A percentile compares a stretch with the other conserved stretches of the same genome.
Evolutionary conservation across 2,888 invertebrate species (phyloP).

Genomic region (Philopedon plagiatum): DNA sequence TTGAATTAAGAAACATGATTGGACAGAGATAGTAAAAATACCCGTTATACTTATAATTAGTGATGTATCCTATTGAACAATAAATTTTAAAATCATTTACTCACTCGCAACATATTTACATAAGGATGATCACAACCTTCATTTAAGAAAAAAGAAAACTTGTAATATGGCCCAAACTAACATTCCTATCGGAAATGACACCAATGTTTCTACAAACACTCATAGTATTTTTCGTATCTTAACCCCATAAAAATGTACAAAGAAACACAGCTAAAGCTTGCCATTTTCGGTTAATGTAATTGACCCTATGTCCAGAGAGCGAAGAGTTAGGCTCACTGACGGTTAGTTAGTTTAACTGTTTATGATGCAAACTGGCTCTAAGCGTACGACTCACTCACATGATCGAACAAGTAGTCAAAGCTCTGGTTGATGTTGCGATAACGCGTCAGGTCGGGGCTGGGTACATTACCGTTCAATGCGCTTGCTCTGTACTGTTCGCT

Average conservation of each 20-base stretch:
- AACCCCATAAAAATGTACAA: conserved; percentile 32
- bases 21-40: no score
- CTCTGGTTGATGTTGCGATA: conserved; percentile 68
- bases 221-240: conserved; percentile 22
- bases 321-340: background rate
- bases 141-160: conserved; percentile 5
- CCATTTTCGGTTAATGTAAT: conserved; percentile 52
- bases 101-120: no score
- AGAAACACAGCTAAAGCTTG: conserved; percentile 48
- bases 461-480: conserved; percentile 68
- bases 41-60: no score
- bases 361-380: conserved; percentile 61
- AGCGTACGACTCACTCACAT: conserved; percentile 78
- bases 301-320: conserved; percentile 51
- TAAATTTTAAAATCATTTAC: no score
- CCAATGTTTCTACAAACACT: conserved; percentile 1
- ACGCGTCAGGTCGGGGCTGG: conserved; percentile 62
- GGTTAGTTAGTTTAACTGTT: conserved; percentile 32
- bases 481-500: conserved; percentile 75
- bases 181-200: conserved; percentile 1
- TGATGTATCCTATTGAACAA: no score
- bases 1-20: no score
- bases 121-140: conserved; percentile 15
- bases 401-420: conserved; percentile 76
- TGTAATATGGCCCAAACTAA: conserved; percentile 7